Evolutionary conservation across 1,140 invertebrate genomes (phyloP), one percentile per base, ranked within the genome.

Genomic region (Trachymyrmex cornetzi): DNA sequence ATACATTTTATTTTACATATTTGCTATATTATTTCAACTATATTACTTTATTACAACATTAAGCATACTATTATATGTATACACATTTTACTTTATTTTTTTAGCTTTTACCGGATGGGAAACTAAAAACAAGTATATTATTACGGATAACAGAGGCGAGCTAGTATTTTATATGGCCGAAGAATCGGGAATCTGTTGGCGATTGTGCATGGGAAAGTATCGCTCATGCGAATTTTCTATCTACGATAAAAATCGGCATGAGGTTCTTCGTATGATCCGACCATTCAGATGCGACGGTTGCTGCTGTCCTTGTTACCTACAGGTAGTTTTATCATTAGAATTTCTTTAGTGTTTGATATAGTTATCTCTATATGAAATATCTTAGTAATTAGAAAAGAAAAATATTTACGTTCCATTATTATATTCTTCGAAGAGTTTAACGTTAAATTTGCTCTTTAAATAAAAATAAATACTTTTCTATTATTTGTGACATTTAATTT

Each of bases 171-270:
- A 97, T 93, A 98, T 98, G 27, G 96, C 97, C 7, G 98, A 99
- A 96, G 97, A 98, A 80, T 98, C 97, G 61, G 97, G 97, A 93
- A 97, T 97, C 88, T 98, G 97, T 86, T 97, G 97, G 3, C 95
- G 98, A 90, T 97, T 97, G 89, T 98, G 97, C 91, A 97, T 97
- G 92, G 98, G 98, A 2, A 96, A 97, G 0, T 92, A 96, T 27
- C 96, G 98, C 66, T 96, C 97, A 2, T 99, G 99, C 94, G 97
- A 98, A 85, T 98, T 99, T 96, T 97, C 97, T 93, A 97, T 99
- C 80, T 96, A 97, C 71, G 98, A 99, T 93, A 97, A 97, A 91
- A 96, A 95, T 88, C 96, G 96, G 77, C 97, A 97, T 88, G 97
- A 99, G 96, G 96, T 99, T 3, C 96, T 97, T 77, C 96, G 96